Percentiles rank a stretch among this genome's conserved stretches.
Evolutionary conservation across 2,113 vertebrate species (phyloP).

Genomic region (Ailurus styani): DNA sequence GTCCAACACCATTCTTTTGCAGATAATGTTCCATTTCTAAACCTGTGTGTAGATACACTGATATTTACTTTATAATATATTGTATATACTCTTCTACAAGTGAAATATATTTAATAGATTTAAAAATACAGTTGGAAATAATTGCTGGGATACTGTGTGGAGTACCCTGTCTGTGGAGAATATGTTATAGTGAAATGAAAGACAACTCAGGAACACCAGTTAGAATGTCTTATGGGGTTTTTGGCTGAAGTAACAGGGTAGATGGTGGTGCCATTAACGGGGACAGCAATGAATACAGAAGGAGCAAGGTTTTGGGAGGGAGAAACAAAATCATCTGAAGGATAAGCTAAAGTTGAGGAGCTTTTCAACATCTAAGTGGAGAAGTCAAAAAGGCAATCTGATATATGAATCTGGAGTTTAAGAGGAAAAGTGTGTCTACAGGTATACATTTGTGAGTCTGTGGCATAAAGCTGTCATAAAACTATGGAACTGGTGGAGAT

Average conservation of each 20-base stretch:
- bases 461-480: not conserved
- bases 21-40: not conserved
- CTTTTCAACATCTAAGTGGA: not conserved
- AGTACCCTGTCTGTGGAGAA: not conserved
- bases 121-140: not conserved
- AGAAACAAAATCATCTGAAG: not conserved
- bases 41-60: not conserved
- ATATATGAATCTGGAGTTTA: not conserved
- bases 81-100: not conserved
- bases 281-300: not conserved
- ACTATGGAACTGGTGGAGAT: not conserved
- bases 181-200: not conserved
- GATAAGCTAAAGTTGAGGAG: not conserved
- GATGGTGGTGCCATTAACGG: not conserved
- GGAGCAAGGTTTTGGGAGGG: not conserved
- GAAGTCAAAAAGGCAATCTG: not conserved
- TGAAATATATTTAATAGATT: not conserved
- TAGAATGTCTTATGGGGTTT: not conserved
- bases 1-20: not conserved
- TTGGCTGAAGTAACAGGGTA: not conserved
- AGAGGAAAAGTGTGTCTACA: not conserved
- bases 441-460: not conserved
- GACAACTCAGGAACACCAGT: not conserved
- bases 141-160: not conserved
- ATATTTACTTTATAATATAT: not conserved